Evolutionary conservation across 2,888 invertebrate species (phyloP), one percentile per base, ranked within the genome.

Genomic region (Heteromyza rotundicornis): DNA sequence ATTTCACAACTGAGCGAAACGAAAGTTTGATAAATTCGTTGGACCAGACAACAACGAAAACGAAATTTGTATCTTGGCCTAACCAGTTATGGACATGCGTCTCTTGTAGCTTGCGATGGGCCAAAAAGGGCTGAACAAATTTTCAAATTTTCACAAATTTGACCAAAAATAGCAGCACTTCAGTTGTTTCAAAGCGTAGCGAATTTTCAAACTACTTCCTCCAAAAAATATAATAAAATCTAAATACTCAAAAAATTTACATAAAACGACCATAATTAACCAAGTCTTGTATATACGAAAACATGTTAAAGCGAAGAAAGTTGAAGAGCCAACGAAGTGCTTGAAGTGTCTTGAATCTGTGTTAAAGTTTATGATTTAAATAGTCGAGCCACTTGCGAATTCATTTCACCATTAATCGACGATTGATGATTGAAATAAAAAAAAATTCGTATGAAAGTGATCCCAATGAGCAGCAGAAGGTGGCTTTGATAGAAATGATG

Each of bases 21-120:
- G 60, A 56, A 59, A 64, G 54, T 62, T 59, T 36, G 55, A 58
- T 53, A 62, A 62, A 62, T 60, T 60, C n/a, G n/a, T 52, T 19
- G 16, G n/a, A 54, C 35, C 35, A 50, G 20, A 17, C 2, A 47
- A 27, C 17, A 32, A 24, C 2, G 27, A 52, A 52, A 27, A 52
- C n/a, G 40, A n/a, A n/a, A 7, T 27, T 27, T 27, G 12, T 40
- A n/a, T n/a, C 3, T 27, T 17, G 52, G 52, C 22, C 3, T 14
- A 52, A 52, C 52, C 32, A 52, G 27, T 52, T 52, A 32, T 52
- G 52, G 52, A 52, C 52, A 24, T 52, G 52, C 40, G 27, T 27
- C n/a, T 40, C 40, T 10, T n/a, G 14, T n/a, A 32, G 40, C 40
- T 10, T 40, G 2, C 3, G 40, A 40, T 40, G 40, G 14, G 14